Evolutionary conservation across 2,113 vertebrate species (phyloP), one percentile per base, ranked within the genome.

Genomic region (Leiothrix lutea): DNA sequence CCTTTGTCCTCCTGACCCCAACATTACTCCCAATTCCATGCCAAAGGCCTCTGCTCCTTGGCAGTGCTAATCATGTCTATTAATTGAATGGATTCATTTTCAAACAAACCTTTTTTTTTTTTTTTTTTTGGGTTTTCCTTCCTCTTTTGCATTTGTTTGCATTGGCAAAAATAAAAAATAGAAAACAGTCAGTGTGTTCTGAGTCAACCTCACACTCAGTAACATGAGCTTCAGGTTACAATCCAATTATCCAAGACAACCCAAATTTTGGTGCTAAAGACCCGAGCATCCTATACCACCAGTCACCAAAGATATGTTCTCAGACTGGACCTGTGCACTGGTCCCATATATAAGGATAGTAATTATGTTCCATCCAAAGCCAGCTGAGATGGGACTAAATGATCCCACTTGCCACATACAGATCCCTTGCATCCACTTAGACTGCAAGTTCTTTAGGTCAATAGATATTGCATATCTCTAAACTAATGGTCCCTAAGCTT

Each of bases 301-400:
- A 56, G 15, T 20, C 47, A 62, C 42, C 35, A 75, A 38, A 75
- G 33, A 31, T 16, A 11, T 11, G 5, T 51, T 74, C 26, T 72
- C 53, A 83, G 28, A 18, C 5, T 58, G 22, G 17, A 47, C 25
- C 51, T 19, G 29, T n/a, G 61, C 28, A 31, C 13, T 11, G 7
- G 29, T 66, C 20, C 33, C 58, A 66, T 58, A 11, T 24, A 5
- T 28, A 72, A 3, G 3, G 14, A 66, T 0, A 0, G 17, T 36
- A 22, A 81, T 20, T 64, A 24, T 6, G 31, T 40, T 79, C 45
- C n/a, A 45, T 28, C 28, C 22, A 62, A 45, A 85, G 13, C 14
- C 53, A 78, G 35, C 18, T 54, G 53, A 65, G 40, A 40, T 5
- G 4, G 17, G 11, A 74, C 28, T n/a, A 53, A 25, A 26, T 23